Percentiles rank a stretch among this genome's conserved stretches.
phyloP scores from a whole-genome alignment of 2,888 invertebrate genomes.

The Idaea dimidiata region DNA sequence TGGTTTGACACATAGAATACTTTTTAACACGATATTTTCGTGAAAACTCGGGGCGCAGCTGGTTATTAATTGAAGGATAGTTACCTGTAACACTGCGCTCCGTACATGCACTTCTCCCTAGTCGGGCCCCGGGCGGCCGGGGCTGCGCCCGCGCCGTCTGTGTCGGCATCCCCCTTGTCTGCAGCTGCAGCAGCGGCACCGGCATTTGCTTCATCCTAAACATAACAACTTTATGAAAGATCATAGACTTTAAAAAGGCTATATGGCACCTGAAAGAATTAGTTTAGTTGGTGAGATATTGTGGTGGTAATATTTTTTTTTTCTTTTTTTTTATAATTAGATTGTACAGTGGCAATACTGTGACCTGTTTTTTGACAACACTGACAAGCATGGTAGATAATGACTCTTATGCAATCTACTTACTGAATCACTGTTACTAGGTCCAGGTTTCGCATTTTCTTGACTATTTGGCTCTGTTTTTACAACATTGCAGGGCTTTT shows the following conservation, averaged over 20 bases:
- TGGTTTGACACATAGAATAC: too few relatives aligned
- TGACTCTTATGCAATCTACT: conserved; percentile 13
- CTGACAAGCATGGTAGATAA: too few relatives aligned
- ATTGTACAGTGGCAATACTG: too few relatives aligned
- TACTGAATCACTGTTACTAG: conserved; percentile 44
- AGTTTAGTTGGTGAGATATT: too few relatives aligned
- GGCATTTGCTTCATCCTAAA: not conserved
- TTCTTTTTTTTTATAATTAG: too few relatives aligned
- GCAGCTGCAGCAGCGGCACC: not conserved
- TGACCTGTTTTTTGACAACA: too few relatives aligned
- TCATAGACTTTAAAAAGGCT: too few relatives aligned
- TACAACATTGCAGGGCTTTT: conserved; percentile 24
- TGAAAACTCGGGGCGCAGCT: too few relatives aligned
- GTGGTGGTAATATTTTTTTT: too few relatives aligned
- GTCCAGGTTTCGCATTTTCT: conserved; percentile 33
- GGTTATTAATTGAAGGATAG: too few relatives aligned
- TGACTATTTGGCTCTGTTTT: conserved; percentile 24
- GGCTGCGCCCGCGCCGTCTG: conserved; percentile 1
- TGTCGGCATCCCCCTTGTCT: not conserved
- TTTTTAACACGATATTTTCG: too few relatives aligned
- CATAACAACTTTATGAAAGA: not conserved
- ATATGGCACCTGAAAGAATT: too few relatives aligned
- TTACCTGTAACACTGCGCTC: conserved; percentile 83
- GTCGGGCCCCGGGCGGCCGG: conserved; percentile 16
- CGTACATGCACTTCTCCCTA: conserved; percentile 83